phyloP scores from a whole-genome alignment of 2,888 invertebrate genomes.

The Proisotoma minuta region DNA sequence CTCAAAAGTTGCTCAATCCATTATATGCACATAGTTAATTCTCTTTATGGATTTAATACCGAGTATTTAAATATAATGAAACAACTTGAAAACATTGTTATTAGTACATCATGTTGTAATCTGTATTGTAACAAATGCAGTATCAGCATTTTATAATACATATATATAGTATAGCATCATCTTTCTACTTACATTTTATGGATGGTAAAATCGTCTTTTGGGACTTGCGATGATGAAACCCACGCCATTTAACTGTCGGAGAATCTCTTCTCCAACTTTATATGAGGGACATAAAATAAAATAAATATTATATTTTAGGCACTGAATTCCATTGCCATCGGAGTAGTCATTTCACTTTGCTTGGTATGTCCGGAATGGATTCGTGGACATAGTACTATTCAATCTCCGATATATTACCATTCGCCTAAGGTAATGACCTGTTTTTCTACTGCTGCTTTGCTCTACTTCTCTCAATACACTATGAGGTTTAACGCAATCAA shows the following conservation, averaged over 20 bases:
- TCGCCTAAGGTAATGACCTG: conserved; percentile 30
- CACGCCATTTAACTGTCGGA: neutral
- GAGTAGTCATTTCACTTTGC: conserved; percentile 38
- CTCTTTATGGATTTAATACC: too few relatives aligned
- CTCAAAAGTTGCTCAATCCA: too few relatives aligned
- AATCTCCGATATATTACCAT: conserved; percentile 40
- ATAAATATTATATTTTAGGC: conserved; percentile 33
- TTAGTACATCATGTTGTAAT: too few relatives aligned
- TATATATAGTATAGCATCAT: neutral
- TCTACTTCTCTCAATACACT: neutral
- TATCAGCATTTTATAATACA: too few relatives aligned
- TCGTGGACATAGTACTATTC: conserved; percentile 31
- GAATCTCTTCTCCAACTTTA: neutral
- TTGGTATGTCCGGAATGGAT: conserved; percentile 44
- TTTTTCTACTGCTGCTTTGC: too few relatives aligned
- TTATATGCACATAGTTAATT: too few relatives aligned
- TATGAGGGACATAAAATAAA: neutral
- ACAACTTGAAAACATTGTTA: too few relatives aligned
- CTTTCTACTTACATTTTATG: neutral
- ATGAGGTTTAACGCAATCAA: too few relatives aligned
- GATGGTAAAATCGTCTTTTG: neutral
- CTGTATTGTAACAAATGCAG: neutral
- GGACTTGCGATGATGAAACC: neutral
- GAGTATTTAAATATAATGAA: too few relatives aligned
- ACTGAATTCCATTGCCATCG: conserved; percentile 36